A percentile compares a stretch with the other conserved stretches of the same genome.
Evolutionary conservation across 2,888 invertebrate species (phyloP).

Genomic region (Ceratothoa steindachneri): DNA sequence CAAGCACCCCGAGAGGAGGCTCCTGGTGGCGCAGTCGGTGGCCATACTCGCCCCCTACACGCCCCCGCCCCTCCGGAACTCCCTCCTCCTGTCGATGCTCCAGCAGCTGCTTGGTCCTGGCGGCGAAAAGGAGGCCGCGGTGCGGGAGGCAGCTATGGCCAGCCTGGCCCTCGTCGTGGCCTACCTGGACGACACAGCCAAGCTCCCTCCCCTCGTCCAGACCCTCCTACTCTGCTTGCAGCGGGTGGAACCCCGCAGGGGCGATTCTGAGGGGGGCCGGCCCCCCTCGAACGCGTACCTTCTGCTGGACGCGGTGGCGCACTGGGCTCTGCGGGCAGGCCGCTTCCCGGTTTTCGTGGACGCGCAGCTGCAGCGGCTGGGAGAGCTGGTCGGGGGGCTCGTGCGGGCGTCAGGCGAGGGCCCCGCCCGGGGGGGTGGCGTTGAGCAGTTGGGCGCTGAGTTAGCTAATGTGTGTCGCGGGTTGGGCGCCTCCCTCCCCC

Average conservation of each 20-base stretch:
- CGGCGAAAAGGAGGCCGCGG: slow-evolving; percentile 63
- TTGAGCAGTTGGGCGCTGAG: slow-evolving; percentile 62
- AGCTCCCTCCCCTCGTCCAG: slow-evolving; percentile 55
- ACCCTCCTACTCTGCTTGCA: slow-evolving; percentile 19
- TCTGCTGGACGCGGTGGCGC: slow-evolving; percentile 51
- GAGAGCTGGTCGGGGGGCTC: neutral
- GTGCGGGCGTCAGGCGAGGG: neutral
- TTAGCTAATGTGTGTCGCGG: neutral
- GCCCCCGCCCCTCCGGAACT: slow-evolving; percentile 62
- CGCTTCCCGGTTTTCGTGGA: slow-evolving; percentile 51
- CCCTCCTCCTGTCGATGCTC: slow-evolving; percentile 66
- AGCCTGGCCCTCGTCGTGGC: slow-evolving; percentile 62
- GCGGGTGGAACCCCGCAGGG: neutral
- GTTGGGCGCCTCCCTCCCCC: slow-evolving; percentile 55
- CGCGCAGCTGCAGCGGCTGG: slow-evolving; percentile 52
- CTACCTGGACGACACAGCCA: slow-evolving; percentile 64
- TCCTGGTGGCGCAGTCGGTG: slow-evolving; percentile 67
- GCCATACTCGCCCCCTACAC: slow-evolving; percentile 64
- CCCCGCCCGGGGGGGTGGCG: neutral
- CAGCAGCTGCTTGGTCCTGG: slow-evolving; percentile 62
- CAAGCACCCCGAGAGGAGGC: slow-evolving; percentile 63
- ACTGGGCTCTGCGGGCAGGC: slow-evolving; percentile 54
- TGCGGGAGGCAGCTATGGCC: slow-evolving; percentile 62
- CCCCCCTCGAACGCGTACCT: neutral
- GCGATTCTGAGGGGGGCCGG: neutral